Percentiles rank a stretch among this genome's conserved stretches.
Evolutionary conservation across 2,113 vertebrate species (phyloP).

Genomic region (Brachypodius melanocephalos): DNA sequence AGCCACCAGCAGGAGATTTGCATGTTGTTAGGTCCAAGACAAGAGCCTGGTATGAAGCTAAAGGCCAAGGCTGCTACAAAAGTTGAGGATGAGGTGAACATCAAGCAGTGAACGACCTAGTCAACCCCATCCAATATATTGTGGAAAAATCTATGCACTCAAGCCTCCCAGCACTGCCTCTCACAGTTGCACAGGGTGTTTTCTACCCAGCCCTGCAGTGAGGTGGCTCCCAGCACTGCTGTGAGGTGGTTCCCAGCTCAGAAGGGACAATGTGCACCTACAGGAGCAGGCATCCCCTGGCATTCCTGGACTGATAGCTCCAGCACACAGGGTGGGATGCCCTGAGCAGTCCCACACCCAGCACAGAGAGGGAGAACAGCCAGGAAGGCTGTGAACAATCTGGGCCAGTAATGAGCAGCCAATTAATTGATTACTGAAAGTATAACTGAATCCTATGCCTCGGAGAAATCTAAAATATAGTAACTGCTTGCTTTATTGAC

Average conservation of each 20-base stretch:
- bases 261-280: not conserved
- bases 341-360: not conserved
- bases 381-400: constrained; percentile 12
- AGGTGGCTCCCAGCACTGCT: not conserved
- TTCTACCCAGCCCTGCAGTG: not conserved
- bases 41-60: not conserved
- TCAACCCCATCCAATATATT: not conserved
- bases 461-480: constrained; percentile 48
- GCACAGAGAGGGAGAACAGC: not conserved
- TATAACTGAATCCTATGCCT: constrained; percentile 60
- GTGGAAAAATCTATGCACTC: not conserved
- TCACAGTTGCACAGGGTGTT: not conserved
- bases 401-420: constrained; percentile 12
- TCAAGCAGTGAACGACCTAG: not conserved
- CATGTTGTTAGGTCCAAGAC: not conserved
- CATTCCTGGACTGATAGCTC: rapidly evolving
- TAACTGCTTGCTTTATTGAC: constrained; percentile 58
- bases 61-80: not conserved
- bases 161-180: not conserved
- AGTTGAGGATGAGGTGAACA: not conserved
- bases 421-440: constrained; percentile 58
- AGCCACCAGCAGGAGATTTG: not conserved
- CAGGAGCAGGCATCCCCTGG: not conserved
- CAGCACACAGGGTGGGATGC: rapidly evolving
- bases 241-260: not conserved